A percentile compares a stretch with the other conserved stretches of the same genome.
Evolutionary conservation across 2,113 vertebrate species (phyloP).

Genomic region (Halcyon malimbica): DNA sequence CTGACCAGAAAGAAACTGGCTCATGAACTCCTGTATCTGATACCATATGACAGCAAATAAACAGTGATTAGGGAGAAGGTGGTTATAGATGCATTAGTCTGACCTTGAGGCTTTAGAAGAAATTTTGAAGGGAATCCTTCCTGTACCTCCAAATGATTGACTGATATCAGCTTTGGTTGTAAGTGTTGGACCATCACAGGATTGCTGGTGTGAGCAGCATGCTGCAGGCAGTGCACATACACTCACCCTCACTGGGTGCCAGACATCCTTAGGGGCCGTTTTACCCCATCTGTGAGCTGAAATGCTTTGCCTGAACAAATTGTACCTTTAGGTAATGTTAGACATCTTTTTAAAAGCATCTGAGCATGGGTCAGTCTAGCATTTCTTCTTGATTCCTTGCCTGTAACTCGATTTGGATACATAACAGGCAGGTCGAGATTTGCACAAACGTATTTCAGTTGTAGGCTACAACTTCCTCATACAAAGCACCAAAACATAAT

Average conservation of each 20-base stretch:
- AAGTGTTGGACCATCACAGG: fast-evolving
- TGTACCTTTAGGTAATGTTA: not conserved
- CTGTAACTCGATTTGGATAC: not conserved
- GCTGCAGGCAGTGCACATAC: not conserved
- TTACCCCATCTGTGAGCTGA: not conserved
- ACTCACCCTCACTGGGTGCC: too few relatives aligned
- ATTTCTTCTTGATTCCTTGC: not conserved
- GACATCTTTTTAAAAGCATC: not conserved
- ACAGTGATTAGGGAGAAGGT: not conserved
- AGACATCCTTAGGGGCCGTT: not conserved
- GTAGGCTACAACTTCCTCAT: not conserved
- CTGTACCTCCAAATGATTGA: not conserved
- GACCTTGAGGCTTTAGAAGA: not conserved
- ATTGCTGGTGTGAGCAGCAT: not conserved
- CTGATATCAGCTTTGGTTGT: not conserved
- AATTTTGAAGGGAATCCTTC: not conserved
- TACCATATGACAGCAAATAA: not conserved
- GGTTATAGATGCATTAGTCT: not conserved
- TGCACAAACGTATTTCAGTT: not conserved
- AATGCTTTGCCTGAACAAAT: not conserved
- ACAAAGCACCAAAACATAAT: not conserved
- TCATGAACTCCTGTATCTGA: not conserved
- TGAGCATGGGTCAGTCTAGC: not conserved
- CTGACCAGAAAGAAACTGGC: not conserved
- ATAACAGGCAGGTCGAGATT: not conserved